Percentiles rank a stretch among this genome's conserved stretches.
phyloP scores from a whole-genome alignment of 2,113 vertebrate genomes.

The Copsychus sechellarum region DNA sequence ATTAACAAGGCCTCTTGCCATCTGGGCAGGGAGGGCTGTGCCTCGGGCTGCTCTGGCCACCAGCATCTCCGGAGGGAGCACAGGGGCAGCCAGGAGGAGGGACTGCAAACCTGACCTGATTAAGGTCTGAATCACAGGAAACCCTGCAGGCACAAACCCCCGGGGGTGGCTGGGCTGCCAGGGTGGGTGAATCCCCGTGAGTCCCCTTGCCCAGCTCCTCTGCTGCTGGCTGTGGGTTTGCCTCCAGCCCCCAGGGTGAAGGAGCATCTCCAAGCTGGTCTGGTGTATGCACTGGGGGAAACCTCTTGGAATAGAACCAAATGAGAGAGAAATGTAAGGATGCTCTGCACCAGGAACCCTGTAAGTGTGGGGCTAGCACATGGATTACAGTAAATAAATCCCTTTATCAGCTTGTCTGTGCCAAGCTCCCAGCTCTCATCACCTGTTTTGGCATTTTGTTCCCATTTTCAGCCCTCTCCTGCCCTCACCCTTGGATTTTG shows the following conservation, averaged over 20 bases:
- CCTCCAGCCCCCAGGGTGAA: not conserved
- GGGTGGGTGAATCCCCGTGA: not conserved
- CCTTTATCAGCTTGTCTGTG: not conserved
- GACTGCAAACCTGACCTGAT: conserved; percentile 12
- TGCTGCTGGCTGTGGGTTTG: not conserved
- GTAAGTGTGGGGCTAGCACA: not conserved
- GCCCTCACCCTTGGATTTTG: not conserved
- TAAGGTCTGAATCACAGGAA: not conserved
- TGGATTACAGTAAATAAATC: conserved; percentile 29
- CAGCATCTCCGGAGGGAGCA: not conserved
- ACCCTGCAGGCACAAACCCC: not conserved
- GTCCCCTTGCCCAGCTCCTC: not conserved
- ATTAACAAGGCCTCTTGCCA: not conserved
- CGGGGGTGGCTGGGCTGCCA: not conserved
- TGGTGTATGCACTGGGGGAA: not conserved
- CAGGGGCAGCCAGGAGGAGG: not conserved
- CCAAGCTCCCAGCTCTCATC: not conserved
- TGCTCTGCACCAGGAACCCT: not conserved
- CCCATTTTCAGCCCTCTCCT: not conserved
- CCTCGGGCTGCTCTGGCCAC: not conserved
- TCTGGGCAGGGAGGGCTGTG: not conserved
- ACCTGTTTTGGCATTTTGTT: not conserved
- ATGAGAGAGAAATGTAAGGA: not conserved
- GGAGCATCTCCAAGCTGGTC: not conserved
- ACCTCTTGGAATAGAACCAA: conserved; percentile 7